A percentile compares a stretch with the other conserved stretches of the same genome.
Evolutionary conservation across 2,113 vertebrate genomes (phyloP).

Genomic region (Ptyas mucosa): DNA sequence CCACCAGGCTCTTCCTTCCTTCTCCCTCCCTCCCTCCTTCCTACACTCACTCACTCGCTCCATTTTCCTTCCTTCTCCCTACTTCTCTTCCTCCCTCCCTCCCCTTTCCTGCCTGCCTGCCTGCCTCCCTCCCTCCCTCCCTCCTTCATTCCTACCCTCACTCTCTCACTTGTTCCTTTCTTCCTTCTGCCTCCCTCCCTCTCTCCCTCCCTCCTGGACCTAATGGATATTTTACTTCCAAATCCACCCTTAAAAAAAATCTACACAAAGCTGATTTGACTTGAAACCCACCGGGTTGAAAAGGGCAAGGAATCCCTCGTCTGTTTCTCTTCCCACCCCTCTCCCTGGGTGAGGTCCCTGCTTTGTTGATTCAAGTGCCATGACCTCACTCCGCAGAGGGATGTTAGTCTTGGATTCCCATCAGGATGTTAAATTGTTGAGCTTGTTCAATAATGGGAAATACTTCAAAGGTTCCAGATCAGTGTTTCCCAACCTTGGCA

Average conservation of each 20-base stretch:
- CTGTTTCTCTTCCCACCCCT: rapidly evolving
- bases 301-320: not conserved
- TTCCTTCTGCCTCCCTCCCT: too few relatives aligned
- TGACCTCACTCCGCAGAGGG: slow-evolving; percentile 55
- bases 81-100: not conserved
- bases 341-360: slow-evolving; percentile 6
- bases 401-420: slow-evolving; percentile 62
- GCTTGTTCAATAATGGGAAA: slow-evolving; percentile 51
- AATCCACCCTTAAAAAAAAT: rapidly evolving
- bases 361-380: slow-evolving; percentile 58
- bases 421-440: slow-evolving; percentile 51
- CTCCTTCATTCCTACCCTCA: not conserved
- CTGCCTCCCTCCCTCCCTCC: not conserved
- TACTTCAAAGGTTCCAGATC: not conserved
- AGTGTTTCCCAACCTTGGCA: too few relatives aligned
- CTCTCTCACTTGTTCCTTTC: not conserved
- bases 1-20: too few relatives aligned
- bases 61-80: not conserved
- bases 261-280: not conserved
- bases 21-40: not conserved
- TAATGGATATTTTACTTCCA: not conserved
- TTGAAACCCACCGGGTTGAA: too few relatives aligned
- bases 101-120: rapidly evolving
- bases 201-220: too few relatives aligned
- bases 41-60: not conserved